Base-by-base conservation (phyloP, 2,888 invertebrate species). In the Habrosyne pyritoides region DNA sequence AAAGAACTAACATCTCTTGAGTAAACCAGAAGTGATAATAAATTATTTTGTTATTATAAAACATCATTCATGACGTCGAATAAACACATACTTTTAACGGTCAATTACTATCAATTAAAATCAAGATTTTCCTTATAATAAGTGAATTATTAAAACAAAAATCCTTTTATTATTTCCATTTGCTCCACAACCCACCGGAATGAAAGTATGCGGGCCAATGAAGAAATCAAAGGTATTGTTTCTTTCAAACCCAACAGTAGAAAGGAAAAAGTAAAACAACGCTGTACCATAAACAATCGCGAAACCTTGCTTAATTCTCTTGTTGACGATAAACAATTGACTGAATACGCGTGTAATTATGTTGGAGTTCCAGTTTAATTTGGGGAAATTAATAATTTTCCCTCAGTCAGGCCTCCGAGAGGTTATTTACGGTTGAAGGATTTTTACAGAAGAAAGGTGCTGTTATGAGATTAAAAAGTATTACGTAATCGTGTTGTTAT, bases 151-250 rank as follows among this genome's bases (percentile, higher is more conserved):
- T n/a, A n/a, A n/a, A n/a, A n/a, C n/a, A n/a, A n/a, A n/a, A n/a
- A n/a, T n/a, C n/a, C 8, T n/a, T n/a, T 33, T n/a, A n/a, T 33
- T 33, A n/a, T n/a, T 33, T 33, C 2, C 0, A 6, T 8, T 42
- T 18, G 18, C 18, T n/a, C 42, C 42, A 18, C 8, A 42, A n/a
- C 7, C 18, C 42, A 18, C 4, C 33, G n/a, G 33, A n/a, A 33
- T 33, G 42, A 42, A 42, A 42, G 59, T 53, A 64, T 56, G 56
- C 54, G 51, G 14, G 56, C 55, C 65, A 67, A 70, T 67, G 56
- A 70, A 67, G 67, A 61, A 70, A 69, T 67, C 64, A 64, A 55
- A 53, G 59, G 59, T 53, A 49, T 67, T 67, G 61, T 67, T 57
- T 56, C 50, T 22, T 49, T 42, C 49, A 53, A 57, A 47, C 48